Percentiles rank a stretch among this genome's conserved stretches.
phyloP scores from a whole-genome alignment of 2,888 invertebrate species.

The Lacanobia oleracea region DNA sequence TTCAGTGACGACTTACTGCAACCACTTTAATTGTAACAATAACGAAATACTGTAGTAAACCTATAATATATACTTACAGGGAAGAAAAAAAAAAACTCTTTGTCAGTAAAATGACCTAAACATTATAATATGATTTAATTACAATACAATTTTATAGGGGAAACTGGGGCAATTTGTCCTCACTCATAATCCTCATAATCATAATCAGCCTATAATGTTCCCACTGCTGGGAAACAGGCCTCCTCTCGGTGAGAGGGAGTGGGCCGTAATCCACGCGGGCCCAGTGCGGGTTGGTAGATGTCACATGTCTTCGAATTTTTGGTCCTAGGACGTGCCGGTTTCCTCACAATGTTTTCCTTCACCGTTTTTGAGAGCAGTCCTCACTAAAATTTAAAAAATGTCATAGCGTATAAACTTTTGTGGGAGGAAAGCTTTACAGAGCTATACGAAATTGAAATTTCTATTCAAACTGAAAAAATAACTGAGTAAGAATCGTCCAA shows the following conservation, averaged over 20 bases:
- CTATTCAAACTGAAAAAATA: neutral
- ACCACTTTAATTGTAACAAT: conserved; percentile 28
- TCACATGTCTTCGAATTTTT: too few species aligned
- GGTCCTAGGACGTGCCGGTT: too few species aligned
- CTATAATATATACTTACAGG: conserved; percentile 25
- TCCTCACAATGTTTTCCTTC: too few species aligned
- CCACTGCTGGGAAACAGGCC: too few species aligned
- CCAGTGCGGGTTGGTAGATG: too few species aligned
- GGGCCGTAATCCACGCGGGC: too few species aligned
- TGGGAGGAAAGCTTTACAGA: neutral
- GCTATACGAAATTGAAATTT: neutral
- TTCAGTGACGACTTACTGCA: conserved; percentile 1
- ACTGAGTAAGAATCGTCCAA: neutral
- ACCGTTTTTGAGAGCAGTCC: too few species aligned
- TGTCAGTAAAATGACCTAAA: conserved; percentile 10
- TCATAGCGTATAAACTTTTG: neutral
- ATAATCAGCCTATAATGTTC: too few species aligned
- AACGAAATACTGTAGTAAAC: neutral
- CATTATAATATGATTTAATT: neutral
- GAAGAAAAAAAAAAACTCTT: neutral
- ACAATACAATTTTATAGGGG: conserved; percentile 4
- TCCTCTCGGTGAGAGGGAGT: too few species aligned
- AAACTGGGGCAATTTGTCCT: neutral
- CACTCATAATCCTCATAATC: too few species aligned
- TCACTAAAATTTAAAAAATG: neutral